Base-by-base conservation (phyloP, 2,797 vertebrate genomes). In the Crypturellus tataupa region DNA sequence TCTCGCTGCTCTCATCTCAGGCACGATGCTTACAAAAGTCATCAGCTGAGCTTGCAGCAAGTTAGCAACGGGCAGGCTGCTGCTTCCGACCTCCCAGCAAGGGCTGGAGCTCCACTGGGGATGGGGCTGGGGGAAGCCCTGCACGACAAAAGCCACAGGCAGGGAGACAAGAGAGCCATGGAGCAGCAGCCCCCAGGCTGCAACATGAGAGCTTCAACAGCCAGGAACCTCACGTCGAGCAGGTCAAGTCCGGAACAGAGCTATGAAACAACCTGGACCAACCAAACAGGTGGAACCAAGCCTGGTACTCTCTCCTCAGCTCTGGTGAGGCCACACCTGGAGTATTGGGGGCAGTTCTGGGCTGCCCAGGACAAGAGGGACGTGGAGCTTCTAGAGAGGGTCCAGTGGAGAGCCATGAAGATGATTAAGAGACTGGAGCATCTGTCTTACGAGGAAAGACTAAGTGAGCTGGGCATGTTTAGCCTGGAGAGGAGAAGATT, bases 41-140 rank as follows among this genome's bases (percentile, higher is more conserved):
- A 92, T 80, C 92, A 85, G 77, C 85, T 69, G 81, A 93, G 64
- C 60, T 10, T 40, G 44, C 29, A 56, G 71, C 37, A 85, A 47
- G 84, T 82, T 80, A 77, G 87, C 80, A 59, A 80, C 84, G 73
- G 70, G 80, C 77, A 62, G 42, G 67, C 42, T 91, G 91, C 51
- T 80, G 70, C 90, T 73, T 58, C 76, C 44, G 56, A 80, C 85
- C 90, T 68, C 39, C 24, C 2, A 1, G 19, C n/a, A 84, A 27
- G 5, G 10, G 23, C 35, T 62, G 15, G 19, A 37, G 59, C 59
- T 37, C n/a, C 14, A 23, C 33, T 25, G 33, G 23, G 59, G 59
- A 62, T 5, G 9, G 11, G 12, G 12, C 16, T 25, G 33, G 23
- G 23, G 35, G 27, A 53, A 53, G 51, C 15, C 14, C 51, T 53